A percentile compares a stretch with the other conserved stretches of the same genome.
These are phyloP conservation scores for Platycercus adscitus DNA, from an alignment of 2,113 vertebrate genomes.

Conservation along the genomic window DNA sequence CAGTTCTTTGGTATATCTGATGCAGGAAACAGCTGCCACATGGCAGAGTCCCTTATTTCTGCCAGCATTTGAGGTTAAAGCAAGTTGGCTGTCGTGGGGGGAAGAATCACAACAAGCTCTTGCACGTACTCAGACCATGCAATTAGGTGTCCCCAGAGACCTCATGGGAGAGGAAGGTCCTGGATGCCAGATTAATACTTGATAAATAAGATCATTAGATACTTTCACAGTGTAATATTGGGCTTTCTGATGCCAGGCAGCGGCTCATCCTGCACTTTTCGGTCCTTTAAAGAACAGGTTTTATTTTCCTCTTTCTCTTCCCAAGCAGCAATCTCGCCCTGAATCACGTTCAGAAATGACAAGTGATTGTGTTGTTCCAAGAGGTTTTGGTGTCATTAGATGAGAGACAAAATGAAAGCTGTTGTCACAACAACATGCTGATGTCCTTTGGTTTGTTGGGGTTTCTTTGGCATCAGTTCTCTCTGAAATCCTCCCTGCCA, in stretches of 20 bases:
- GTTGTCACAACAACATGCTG: fast-evolving
- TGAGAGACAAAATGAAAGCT: neutral
- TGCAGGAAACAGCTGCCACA: neutral
- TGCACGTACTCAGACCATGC: fast-evolving
- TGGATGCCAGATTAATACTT: fast-evolving
- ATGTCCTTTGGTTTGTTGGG: fast-evolving
- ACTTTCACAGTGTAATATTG: neutral
- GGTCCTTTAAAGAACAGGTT: neutral
- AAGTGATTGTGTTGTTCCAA: neutral
- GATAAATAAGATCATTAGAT: too few relatives aligned
- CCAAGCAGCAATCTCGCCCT: neutral
- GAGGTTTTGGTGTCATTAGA: neutral
- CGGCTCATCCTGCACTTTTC: neutral
- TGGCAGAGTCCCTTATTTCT: too few relatives aligned
- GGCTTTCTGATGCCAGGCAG: neutral
- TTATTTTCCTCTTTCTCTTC: neutral
- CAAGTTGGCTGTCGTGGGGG: neutral
- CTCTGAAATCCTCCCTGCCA: neutral
- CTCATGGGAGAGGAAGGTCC: neutral
- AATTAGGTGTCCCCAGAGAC: neutral
- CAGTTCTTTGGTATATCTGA: fast-evolving
- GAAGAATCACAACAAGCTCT: too few relatives aligned
- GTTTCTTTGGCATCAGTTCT: neutral
- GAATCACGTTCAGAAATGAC: neutral
- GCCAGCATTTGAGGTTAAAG: fast-evolving